Percentiles rank a stretch among this genome's conserved stretches.
These are phyloP conservation scores for Aphidius ervi DNA, from an alignment of 1,140 invertebrate species.

Conservation along the genomic window DNA sequence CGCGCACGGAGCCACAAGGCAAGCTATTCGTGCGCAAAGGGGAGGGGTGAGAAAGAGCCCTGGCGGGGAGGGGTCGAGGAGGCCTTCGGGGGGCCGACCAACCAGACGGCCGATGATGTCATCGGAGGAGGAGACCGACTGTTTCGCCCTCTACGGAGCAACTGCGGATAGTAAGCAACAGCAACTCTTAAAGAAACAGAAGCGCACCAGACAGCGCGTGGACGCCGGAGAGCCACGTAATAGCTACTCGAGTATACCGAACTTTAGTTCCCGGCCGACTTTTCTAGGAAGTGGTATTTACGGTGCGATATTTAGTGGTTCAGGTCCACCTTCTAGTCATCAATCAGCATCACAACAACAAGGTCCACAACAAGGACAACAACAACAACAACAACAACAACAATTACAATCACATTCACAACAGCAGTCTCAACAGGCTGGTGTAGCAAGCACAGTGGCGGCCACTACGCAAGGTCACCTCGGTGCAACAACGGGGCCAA, in stretches of 20 bases:
- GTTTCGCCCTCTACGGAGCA: slow-evolving; percentile 83
- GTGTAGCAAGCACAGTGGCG: slow-evolving; percentile 19
- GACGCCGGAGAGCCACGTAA: slow-evolving; percentile 91
- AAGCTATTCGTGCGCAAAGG: slow-evolving; percentile 50
- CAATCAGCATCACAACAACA: slow-evolving; percentile 29
- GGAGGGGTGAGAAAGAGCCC: slow-evolving; percentile 52
- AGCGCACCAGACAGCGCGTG: slow-evolving; percentile 88
- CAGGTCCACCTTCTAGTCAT: slow-evolving; percentile 33
- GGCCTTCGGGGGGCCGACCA: slow-evolving; percentile 55
- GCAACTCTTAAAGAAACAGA: slow-evolving; percentile 82
- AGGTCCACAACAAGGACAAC: slow-evolving; percentile 31
- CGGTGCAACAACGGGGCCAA: slow-evolving; percentile 46
- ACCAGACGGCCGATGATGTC: slow-evolving; percentile 79
- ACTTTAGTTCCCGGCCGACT: slow-evolving; percentile 77
- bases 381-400: slow-evolving; percentile 28
- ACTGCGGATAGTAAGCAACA: slow-evolving; percentile 55
- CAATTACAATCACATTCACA: slow-evolving; percentile 50
- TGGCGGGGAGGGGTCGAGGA: slow-evolving; percentile 53
- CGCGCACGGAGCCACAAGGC: slow-evolving; percentile 46
- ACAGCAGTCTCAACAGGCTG: slow-evolving; percentile 55
- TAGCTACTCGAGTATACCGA: slow-evolving; percentile 84
- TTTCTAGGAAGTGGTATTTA: slow-evolving; percentile 79
- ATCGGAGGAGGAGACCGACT: slow-evolving; percentile 89
- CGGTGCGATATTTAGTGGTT: slow-evolving; percentile 69
- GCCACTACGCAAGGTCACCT: slow-evolving; percentile 35